phyloP scores from a whole-genome alignment of 2,113 vertebrate genomes.

The Phocoena phocoena region DNA sequence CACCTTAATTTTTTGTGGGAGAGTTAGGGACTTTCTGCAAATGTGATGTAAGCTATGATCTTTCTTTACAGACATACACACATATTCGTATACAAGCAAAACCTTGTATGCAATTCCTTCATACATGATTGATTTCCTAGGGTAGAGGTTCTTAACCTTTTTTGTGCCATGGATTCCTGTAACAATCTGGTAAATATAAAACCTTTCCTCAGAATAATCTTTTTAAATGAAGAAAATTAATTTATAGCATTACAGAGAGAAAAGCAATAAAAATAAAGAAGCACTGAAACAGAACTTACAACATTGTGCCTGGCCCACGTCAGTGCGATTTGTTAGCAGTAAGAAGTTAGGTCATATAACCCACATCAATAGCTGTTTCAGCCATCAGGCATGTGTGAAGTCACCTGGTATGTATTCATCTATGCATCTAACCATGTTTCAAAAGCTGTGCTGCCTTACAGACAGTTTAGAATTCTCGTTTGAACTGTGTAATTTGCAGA shows the following conservation, averaged over 20 bases:
- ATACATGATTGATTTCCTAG: neutral
- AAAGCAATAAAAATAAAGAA: neutral
- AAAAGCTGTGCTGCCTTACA: neutral
- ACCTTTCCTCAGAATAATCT: neutral
- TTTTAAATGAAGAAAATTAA: constrained; percentile 25
- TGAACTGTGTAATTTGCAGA: neutral
- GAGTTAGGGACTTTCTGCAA: neutral
- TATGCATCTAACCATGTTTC: neutral
- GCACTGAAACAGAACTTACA: neutral
- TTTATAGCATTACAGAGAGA: neutral
- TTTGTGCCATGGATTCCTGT: neutral
- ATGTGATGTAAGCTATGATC: neutral
- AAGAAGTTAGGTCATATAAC: neutral
- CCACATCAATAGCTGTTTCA: neutral
- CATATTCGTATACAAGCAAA: neutral
- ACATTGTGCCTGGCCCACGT: neutral
- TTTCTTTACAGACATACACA: neutral
- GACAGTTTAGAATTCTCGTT: constrained; percentile 3
- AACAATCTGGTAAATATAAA: constrained; percentile 20
- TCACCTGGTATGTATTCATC: neutral
- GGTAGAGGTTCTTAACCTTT: neutral
- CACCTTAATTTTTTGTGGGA: neutral
- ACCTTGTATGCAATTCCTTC: neutral
- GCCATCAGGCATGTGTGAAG: neutral
- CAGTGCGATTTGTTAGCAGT: neutral